Conservation (phyloP, 53 echinoderm and acorn worm species). For the Henricia sp. region DNA sequence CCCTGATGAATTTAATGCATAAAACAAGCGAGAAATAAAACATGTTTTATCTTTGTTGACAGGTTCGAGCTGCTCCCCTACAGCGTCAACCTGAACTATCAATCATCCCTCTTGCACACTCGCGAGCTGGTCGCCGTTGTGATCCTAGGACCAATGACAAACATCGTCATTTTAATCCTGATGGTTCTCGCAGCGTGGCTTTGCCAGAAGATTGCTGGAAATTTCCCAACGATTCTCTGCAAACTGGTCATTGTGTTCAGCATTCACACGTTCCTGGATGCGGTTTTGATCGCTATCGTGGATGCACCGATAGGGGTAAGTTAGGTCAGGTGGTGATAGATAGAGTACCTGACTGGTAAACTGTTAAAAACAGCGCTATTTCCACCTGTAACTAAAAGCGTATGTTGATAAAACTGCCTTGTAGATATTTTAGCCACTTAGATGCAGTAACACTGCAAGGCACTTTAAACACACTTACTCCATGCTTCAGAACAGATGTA, state of each 20-base stretch:
- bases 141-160: slow-evolving; percentile 91
- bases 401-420: too few relatives aligned
- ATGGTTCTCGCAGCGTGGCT: slow-evolving; percentile 81
- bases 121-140: slow-evolving; percentile 93
- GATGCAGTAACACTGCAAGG: too few relatives aligned
- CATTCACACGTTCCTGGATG: slow-evolving; percentile 88
- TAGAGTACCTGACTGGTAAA: too few relatives aligned
- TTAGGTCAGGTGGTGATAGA: not conserved
- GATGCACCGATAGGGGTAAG: slow-evolving; percentile 96
- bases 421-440: too few relatives aligned
- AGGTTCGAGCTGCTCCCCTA: slow-evolving; percentile 94
- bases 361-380: too few relatives aligned
- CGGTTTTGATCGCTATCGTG: slow-evolving; percentile 85
- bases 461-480: too few relatives aligned
- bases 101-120: slow-evolving; percentile 93
- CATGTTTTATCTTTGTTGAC: not conserved
- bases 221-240: slow-evolving; percentile 92
- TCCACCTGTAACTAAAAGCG: too few relatives aligned
- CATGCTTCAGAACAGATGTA: too few relatives aligned
- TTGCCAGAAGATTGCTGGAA: slow-evolving; percentile 83
- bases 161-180: slow-evolving; percentile 74
- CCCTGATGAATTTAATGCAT: too few relatives aligned
- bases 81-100: slow-evolving; percentile 96
- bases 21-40: too few relatives aligned
- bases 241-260: slow-evolving; percentile 94